A percentile compares a stretch with the other conserved stretches of the same genome.
Evolutionary conservation across 37 sponge, comb jelly and placozoan species (phyloP).

Genomic region (Ephydatia muelleri): DNA sequence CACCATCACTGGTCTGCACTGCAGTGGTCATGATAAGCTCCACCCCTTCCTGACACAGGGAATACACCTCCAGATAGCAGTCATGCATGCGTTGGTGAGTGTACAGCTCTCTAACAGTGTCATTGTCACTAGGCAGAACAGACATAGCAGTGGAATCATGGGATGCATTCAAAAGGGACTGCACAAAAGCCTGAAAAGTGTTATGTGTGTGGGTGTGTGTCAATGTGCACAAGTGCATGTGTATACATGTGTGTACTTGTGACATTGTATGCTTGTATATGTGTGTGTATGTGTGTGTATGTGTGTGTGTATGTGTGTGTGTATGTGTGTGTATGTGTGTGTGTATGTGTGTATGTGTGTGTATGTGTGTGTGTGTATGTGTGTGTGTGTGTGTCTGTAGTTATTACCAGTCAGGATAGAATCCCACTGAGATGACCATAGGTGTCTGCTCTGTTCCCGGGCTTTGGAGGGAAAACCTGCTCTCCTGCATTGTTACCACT

Average conservation of each 20-base stretch:
- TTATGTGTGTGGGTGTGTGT: too few relatives aligned
- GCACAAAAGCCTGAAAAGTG: too few relatives aligned
- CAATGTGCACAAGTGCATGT: too few relatives aligned
- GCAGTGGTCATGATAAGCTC: background rate
- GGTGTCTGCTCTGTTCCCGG: background rate
- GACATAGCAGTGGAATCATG: too few relatives aligned
- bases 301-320: too few relatives aligned
- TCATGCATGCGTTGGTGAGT: constrained; percentile 2
- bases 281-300: too few relatives aligned
- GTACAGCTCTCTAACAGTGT: constrained; percentile 16
- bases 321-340: too few relatives aligned
- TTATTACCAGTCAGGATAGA: constrained; percentile 58
- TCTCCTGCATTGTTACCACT: background rate
- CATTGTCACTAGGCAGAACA: constrained; percentile 5
- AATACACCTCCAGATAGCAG: constrained; percentile 36
- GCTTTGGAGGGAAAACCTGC: constrained; percentile 18
- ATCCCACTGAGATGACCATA: constrained; percentile 14
- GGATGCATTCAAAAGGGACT: too few relatives aligned
- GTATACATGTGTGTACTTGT: too few relatives aligned
- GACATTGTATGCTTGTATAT: too few relatives aligned
- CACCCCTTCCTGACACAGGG: constrained; percentile 50
- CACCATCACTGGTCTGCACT: constrained; percentile 41
- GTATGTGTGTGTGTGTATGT: too few relatives aligned
- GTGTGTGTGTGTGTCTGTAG: background rate
- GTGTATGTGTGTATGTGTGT: too few relatives aligned